Conservation (phyloP, 2,888 invertebrate species). For the Ectropis crepuscularia region DNA sequence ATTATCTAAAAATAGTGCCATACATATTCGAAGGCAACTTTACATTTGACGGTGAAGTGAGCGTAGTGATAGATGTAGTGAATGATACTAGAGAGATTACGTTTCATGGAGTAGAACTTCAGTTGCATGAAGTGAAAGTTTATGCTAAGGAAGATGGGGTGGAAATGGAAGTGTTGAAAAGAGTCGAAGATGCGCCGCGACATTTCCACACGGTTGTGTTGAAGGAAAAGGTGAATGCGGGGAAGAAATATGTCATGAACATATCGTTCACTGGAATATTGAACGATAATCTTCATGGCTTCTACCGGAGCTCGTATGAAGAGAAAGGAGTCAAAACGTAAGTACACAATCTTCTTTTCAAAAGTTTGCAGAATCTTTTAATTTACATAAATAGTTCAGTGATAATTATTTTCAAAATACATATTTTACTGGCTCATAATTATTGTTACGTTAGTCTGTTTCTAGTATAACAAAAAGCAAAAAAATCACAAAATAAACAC, state of each 20-base stretch:
- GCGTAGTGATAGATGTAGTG: conserved; percentile 86
- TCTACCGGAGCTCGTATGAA: conserved; percentile 92
- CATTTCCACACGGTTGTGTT: conserved; percentile 89
- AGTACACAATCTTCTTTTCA: conserved; percentile 42
- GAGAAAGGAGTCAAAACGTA: conserved; percentile 89
- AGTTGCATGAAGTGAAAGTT: conserved; percentile 85
- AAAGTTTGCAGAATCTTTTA: not conserved
- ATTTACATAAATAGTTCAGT: not conserved
- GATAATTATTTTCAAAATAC: too few species aligned
- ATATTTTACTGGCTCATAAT: too few species aligned
- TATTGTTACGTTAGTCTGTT: too few species aligned
- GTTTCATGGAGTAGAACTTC: conserved; percentile 89
- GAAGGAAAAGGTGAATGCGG: conserved; percentile 82
- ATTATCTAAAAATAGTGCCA: conserved; percentile 89
- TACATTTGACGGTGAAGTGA: conserved; percentile 90
- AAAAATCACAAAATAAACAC: too few species aligned
- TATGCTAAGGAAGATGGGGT: conserved; percentile 69
- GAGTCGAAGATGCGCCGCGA: conserved; percentile 84
- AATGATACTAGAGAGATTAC: conserved; percentile 88
- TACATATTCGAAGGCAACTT: conserved; percentile 91
- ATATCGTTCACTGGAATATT: conserved; percentile 90
- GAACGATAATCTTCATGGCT: conserved; percentile 91
- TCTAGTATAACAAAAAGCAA: too few species aligned
- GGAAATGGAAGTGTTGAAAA: conserved; percentile 61
- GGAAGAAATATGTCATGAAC: conserved; percentile 87